Base-by-base conservation (phyloP, 2,797 vertebrate genomes). In the Chelonia mydas region DNA sequence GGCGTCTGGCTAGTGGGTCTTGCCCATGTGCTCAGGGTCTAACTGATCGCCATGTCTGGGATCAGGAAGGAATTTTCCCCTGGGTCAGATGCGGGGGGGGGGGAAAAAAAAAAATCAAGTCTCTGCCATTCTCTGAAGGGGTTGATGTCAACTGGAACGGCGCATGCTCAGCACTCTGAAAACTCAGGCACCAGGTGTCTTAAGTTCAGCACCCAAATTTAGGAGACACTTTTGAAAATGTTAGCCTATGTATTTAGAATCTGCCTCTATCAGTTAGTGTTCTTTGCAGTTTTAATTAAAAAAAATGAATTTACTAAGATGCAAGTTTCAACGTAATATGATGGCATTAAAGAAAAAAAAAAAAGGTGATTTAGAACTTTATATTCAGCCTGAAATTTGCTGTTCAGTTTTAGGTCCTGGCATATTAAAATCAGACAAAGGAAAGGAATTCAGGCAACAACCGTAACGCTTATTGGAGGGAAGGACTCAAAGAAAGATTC, bases 141-240 rank as follows among this genome's bases (percentile, higher is more conserved):
- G 33, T 49, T 50, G 27, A 0, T 49, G 78, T 53, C 45, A 83
- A 47, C 45, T 78, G 57, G 61, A 93, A 81, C 3, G 0, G 1
- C 23, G 61, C 0, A 0, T 15, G 4, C 19, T 37, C 85, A 41
- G 65, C 72, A 87, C 3, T 15, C 65, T 27, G 80, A 83, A 89
- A 91, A 61, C 28, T 61, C 59, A 37, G 45, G 45, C 81, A 19
- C n/a, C 11, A 68, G 31, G 54, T 82, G 80, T 88, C 33, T 55
- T 87, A 31, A 81, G 15, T n/a, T 65, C 78, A 92, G 68, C 53
- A 90, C 51, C 17, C 7, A 17, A 91, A 91, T 86, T 86, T 28
- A 92, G 81, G 28, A 93, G 80, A 41, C 16, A 3, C 5, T 91
- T 19, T 53, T 84, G 88, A 54, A 47, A 82, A 1, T 45, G 79